Base-by-base conservation (phyloP, 1,140 invertebrate genomes). In the Scaptomyza hsui region DNA sequence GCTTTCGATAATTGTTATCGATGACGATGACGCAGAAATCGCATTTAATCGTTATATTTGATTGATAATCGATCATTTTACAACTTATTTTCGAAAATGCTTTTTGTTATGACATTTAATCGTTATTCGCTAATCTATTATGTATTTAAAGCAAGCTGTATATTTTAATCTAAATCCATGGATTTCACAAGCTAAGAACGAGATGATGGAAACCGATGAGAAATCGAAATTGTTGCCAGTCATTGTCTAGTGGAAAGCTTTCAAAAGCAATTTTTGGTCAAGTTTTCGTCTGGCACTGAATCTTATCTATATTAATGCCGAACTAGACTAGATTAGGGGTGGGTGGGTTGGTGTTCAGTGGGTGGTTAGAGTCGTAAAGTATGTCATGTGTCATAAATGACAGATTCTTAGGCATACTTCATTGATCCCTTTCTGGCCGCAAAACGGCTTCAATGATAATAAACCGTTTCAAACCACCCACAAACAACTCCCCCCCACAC, bases 341-440 rank as follows among this genome's bases (percentile, higher is more conserved):
- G 24, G 10, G 15, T 13, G 21, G 15, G 12, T 13, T 61, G n/a
- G n/a, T 18, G 10, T 16, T 55, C 35, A 19, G 9, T 41, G 39
- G 32, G 32, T 48, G 13, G 47, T 16, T 41, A 18, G 39, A 12
- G 77, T 81, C 81, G 64, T 86, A 85, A 85, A 85, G 81, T 81
- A 85, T 85, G 81, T 85, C 81, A 86, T 85, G 82, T 85, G 81
- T 85, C 81, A 85, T 85, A 85, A 85, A 85, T 85, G 81, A 85
- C 81, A 85, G 81, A 85, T 85, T 85, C 81, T 86, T 85, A 85
- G 81, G 81, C 81, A 85, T 85, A 86, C 81, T 85, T 85, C 81
- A 85, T 85, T 85, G 81, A 85, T 85, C 81, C 81, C 72, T 80
- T 85, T 78, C 71, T 71, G 80, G 80, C 73, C 73, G 73, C 39